These are phyloP conservation scores for Piscicola geometra DNA, from an alignment of 2,888 invertebrate species.

Conservation along the genomic window DNA sequence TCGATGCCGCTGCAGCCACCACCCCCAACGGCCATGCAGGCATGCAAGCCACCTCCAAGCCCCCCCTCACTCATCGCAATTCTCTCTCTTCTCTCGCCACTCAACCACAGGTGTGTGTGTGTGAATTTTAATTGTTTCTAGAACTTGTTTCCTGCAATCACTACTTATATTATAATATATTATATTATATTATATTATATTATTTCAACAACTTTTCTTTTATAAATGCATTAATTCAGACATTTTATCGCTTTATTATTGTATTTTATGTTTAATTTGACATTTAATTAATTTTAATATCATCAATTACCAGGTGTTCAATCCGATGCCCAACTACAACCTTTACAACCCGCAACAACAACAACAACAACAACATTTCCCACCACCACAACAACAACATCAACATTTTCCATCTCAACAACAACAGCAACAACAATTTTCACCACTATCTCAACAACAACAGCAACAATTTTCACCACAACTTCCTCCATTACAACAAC, in stretches of 20 bases:
- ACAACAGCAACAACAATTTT: not conserved
- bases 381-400: not conserved
- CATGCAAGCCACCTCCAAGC: not conserved
- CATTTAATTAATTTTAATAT: too few species aligned
- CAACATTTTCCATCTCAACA: not conserved
- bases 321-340: constrained; percentile 7
- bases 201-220: too few species aligned
- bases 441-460: not conserved
- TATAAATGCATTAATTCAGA: too few species aligned
- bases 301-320: not conserved
- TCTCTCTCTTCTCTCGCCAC: too few species aligned
- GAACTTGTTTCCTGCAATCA: too few species aligned
- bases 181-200: too few species aligned
- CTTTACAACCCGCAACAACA: constrained; percentile 6
- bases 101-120: too few species aligned
- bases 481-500: constrained; percentile 4
- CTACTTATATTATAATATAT: too few species aligned
- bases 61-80: too few species aligned
- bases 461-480: constrained; percentile 9
- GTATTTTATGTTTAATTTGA: not conserved
- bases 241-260: not conserved
- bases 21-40: not conserved
- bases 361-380: not conserved
- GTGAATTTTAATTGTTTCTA: too few species aligned
- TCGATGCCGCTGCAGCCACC: not conserved